phyloP scores from a whole-genome alignment of 2,888 invertebrate species.

The Cantharis flavilabris region DNA sequence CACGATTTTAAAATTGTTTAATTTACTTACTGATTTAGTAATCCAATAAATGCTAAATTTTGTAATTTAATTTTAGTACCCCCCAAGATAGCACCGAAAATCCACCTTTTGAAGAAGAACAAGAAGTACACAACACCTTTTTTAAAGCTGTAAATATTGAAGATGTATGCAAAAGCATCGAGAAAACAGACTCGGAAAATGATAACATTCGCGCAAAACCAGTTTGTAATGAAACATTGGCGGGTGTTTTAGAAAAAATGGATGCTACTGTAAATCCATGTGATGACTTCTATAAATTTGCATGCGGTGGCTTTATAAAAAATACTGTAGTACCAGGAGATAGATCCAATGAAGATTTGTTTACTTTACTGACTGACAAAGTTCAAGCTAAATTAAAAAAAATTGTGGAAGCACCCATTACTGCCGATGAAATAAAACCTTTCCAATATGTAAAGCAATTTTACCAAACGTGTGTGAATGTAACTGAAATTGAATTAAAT shows the following conservation, averaged over 20 bases:
- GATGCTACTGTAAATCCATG: conserved; percentile 70
- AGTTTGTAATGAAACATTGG: conserved; percentile 78
- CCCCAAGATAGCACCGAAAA: not conserved
- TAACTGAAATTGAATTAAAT: conserved; percentile 42
- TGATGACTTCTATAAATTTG: conserved; percentile 76
- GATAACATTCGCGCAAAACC: conserved; percentile 53
- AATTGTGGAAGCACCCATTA: conserved; percentile 48
- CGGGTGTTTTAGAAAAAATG: conserved; percentile 69
- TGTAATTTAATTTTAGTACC: not conserved
- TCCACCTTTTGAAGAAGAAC: not conserved
- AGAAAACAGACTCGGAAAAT: not conserved
- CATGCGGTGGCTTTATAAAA: conserved; percentile 73
- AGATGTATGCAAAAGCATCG: not conserved
- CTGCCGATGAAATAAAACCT: conserved; percentile 49
- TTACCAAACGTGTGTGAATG: conserved; percentile 48
- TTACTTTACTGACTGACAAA: conserved; percentile 54
- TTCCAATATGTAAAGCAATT: conserved; percentile 33
- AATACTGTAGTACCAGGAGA: conserved; percentile 66
- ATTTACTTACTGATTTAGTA: too few species aligned
- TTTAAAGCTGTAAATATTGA: too few species aligned
- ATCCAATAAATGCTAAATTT: not conserved
- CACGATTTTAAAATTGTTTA: too few species aligned
- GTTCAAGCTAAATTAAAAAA: conserved; percentile 53
- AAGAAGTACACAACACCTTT: not conserved
- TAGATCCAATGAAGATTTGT: conserved; percentile 63